These are phyloP conservation scores for Apogon hyalosoma DNA, from an alignment of 2,797 vertebrate genomes.

Conservation along the genomic window DNA sequence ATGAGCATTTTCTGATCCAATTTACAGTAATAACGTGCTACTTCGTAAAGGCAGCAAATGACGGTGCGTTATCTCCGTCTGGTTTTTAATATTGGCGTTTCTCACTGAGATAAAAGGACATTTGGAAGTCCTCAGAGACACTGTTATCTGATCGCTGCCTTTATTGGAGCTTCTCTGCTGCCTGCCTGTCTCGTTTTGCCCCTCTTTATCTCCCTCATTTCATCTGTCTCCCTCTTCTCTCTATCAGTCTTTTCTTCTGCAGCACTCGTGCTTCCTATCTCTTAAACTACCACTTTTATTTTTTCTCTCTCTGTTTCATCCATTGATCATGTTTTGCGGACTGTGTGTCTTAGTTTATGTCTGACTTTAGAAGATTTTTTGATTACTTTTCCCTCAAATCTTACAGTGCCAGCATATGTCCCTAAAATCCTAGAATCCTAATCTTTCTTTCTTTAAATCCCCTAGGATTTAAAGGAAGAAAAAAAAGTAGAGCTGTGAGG, in stretches of 20 bases:
- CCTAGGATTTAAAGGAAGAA: constrained; percentile 8
- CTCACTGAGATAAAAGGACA: constrained; percentile 72
- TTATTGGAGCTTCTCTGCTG: constrained; percentile 76
- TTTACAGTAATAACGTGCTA: constrained; percentile 70
- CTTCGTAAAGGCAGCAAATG: constrained; percentile 59
- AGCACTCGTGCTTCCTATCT: constrained; percentile 38
- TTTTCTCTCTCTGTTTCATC: constrained; percentile 48
- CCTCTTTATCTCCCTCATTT: constrained; percentile 70
- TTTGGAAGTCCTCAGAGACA: constrained; percentile 75
- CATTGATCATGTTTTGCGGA: constrained; percentile 47
- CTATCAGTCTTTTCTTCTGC: constrained; percentile 44
- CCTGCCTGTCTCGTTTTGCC: constrained; percentile 60
- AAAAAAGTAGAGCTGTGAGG: constrained; percentile 37
- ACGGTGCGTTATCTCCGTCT: constrained; percentile 46
- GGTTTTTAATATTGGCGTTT: constrained; percentile 78
- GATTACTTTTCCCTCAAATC: background rate
- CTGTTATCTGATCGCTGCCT: constrained; percentile 75
- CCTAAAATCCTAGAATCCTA: constrained; percentile 16
- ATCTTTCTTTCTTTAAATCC: too few species aligned
- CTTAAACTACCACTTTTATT: constrained; percentile 55
- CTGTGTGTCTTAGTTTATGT: constrained; percentile 34
- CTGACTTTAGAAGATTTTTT: constrained; percentile 14
- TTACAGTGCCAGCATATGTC: background rate
- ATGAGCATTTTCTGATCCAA: constrained; percentile 65
- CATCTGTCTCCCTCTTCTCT: constrained; percentile 53